Conservation (phyloP, 1,140 invertebrate species). For the Chymomyza costata region DNA sequence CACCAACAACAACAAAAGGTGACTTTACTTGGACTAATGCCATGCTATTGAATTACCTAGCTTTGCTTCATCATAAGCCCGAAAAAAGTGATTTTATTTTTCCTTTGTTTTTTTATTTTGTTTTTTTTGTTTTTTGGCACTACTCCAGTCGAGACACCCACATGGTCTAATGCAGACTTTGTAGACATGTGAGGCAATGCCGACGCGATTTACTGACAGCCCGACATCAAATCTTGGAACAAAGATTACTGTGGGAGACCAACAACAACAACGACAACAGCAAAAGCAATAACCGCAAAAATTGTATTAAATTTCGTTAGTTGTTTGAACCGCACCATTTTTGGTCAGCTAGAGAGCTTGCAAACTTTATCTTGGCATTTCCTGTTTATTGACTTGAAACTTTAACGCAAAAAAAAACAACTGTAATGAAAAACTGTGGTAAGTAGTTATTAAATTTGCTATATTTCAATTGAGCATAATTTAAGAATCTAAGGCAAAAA, state of each 20-base stretch:
- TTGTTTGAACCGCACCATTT: conserved; percentile 62
- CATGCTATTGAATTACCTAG: conserved; percentile 41
- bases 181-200: conserved; percentile 12
- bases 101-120: neutral
- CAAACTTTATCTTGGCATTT: conserved; percentile 51
- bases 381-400: conserved; percentile 46
- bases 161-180: conserved; percentile 21
- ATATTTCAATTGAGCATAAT: conserved; percentile 28
- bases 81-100: too few species aligned
- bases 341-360: too few species aligned
- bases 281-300: conserved; percentile 30
- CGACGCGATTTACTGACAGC: conserved; percentile 68
- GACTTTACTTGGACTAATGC: too few species aligned
- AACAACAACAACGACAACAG: conserved; percentile 7
- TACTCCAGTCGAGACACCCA: conserved; percentile 28
- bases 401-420: too few species aligned
- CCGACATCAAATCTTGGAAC: conserved; percentile 59
- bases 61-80: too few species aligned
- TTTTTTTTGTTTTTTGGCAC: conserved; percentile 20
- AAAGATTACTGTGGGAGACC: conserved; percentile 48
- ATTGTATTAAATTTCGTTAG: conserved; percentile 71
- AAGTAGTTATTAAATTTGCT: conserved; percentile 47
- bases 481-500: conserved; percentile 17
- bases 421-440: too few species aligned
- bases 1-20: conserved; percentile 11